Conservation (phyloP, 1,140 invertebrate genomes). For the Tribolium castaneum region DNA sequence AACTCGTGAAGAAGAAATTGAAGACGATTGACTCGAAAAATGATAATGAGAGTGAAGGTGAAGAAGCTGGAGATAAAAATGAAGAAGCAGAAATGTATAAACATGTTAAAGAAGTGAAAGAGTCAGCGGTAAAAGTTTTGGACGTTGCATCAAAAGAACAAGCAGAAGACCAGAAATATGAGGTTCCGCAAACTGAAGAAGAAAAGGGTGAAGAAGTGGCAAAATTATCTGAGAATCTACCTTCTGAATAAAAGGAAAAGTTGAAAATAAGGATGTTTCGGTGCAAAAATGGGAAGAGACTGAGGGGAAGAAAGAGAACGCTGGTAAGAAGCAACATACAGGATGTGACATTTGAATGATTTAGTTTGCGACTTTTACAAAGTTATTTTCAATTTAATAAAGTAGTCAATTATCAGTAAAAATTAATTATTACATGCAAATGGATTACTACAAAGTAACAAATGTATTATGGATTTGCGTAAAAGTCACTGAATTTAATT, state of each 20-base stretch:
- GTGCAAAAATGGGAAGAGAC: conserved; percentile 67
- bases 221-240: conserved; percentile 64
- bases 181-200: conserved; percentile 76
- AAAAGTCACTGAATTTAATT: too few species aligned
- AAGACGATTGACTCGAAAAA: conserved; percentile 67
- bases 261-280: conserved; percentile 50
- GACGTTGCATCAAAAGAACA: conserved; percentile 87
- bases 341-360: conserved; percentile 43
- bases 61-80: conserved; percentile 64
- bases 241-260: conserved; percentile 57
- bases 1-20: conserved; percentile 67
- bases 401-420: too few species aligned
- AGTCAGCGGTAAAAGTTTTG: conserved; percentile 64
- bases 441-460: too few species aligned
- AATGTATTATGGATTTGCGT: too few species aligned
- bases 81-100: conserved; percentile 79
- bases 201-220: conserved; percentile 70
- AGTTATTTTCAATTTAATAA: too few species aligned
- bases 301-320: conserved; percentile 65
- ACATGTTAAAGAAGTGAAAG: conserved; percentile 85
- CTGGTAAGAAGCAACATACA: conserved; percentile 64
- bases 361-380: too few species aligned
- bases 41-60: conserved; percentile 63
- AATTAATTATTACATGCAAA: too few species aligned
- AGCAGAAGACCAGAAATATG: conserved; percentile 73